These are phyloP conservation scores for Cyphomyrus plagiostoma DNA, from an alignment of 2,113 vertebrate species.

Conservation along the genomic window DNA sequence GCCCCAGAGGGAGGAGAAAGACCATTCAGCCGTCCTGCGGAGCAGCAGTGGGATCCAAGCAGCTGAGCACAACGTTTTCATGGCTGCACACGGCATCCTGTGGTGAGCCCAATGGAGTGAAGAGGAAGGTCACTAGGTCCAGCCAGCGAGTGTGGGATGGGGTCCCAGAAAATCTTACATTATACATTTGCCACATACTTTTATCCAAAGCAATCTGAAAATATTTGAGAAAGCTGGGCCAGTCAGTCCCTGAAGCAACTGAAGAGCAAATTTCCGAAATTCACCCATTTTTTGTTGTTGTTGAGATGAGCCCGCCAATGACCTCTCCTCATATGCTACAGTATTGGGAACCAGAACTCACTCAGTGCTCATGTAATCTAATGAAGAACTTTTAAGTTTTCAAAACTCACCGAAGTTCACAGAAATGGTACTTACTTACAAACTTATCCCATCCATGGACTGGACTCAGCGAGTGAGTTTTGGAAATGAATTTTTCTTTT, in stretches of 20 bases:
- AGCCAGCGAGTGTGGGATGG: background rate
- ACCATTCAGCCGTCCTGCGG: background rate
- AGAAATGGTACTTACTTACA: background rate
- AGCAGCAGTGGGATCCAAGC: background rate
- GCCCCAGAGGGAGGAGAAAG: background rate
- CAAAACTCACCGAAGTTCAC: background rate
- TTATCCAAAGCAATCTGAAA: background rate
- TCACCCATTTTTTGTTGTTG: background rate
- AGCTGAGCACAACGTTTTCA: background rate
- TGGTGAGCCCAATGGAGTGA: background rate
- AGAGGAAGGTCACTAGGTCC: background rate
- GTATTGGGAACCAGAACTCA: background rate
- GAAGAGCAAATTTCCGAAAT: background rate
- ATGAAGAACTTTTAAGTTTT: background rate
- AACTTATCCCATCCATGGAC: background rate
- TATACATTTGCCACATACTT: background rate
- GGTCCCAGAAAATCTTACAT: background rate
- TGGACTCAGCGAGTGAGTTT: background rate
- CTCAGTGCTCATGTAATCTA: background rate
- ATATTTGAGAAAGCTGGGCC: background rate
- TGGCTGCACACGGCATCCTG: background rate
- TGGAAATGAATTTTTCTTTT: background rate
- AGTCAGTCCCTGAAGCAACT: background rate
- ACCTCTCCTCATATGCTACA: background rate
- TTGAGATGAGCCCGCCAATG: background rate